Base-by-base conservation (phyloP, 2,888 invertebrate species). In the Agriopis leucophaearia region DNA sequence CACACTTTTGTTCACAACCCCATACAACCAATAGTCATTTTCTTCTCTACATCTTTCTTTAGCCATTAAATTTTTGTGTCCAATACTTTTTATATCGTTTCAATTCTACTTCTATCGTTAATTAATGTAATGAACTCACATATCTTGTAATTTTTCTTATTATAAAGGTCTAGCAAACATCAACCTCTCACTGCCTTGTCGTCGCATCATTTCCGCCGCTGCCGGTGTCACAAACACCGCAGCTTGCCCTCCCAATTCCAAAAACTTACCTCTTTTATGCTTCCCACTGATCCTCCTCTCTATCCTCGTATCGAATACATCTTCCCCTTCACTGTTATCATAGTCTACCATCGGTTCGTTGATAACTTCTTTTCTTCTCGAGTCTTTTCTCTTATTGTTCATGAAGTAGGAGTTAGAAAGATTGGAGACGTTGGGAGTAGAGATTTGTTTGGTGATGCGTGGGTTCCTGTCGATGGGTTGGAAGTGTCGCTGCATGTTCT, bases 341-440 rank as follows among this genome's bases (percentile, higher is more conserved):
- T 94, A 94, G 72, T 94, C 94, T 0, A 94, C 83, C 79, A 91
- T 86, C 7, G 94, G 94, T 71, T 94, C 94, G 56, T 87, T 88
- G 0, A 88, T 61, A 0, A 87, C 84, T 62, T 92, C 92, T 72
- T 89, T 91, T 77, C 89, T 88, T 75, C 89, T 85, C 38, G 78
- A 76, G 51, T 85, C 87, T 66, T 87, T 86, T 71, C 87, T 87
- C 38, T 88, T 86, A 55, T 87, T 88, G 44, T 76, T 82, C 65
- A 92, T 76, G 68, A 91, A 92, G 73, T 92, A 93, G 0, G 91
- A 85, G 27, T 88, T 90, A 0, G 86, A 82, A 0, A 85, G 57
- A 55, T 83, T 88, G 7, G 88, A 81, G 0, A 93, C 88, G 64
- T 93, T 92, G 0, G 93, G 91, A 2, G 92, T 86, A 0, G 93